These are phyloP conservation scores for Caenorhabditis wallacei DNA, from an alignment of 2,888 invertebrate species.

Conservation along the genomic window DNA sequence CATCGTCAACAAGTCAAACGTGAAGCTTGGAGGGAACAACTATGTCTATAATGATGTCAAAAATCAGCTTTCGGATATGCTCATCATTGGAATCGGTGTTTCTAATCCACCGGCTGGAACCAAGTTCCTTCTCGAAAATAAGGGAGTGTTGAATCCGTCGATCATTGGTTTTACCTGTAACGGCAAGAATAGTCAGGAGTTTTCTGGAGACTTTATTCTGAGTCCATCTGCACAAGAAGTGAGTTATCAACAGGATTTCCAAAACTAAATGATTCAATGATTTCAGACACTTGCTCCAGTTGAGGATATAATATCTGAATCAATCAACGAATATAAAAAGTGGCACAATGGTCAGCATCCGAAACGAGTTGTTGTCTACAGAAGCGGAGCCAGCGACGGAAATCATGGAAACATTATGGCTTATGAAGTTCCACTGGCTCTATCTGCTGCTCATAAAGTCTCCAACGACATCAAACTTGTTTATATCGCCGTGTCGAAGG, in stretches of 20 bases:
- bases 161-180: constrained; percentile 70
- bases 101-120: constrained; percentile 33
- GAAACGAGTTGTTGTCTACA: constrained; percentile 70
- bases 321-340: constrained; percentile 19
- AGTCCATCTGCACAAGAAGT: constrained; percentile 37
- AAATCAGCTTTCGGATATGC: not conserved
- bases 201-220: constrained; percentile 71
- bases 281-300: constrained; percentile 33
- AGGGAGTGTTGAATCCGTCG: constrained; percentile 19
- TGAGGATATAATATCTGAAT: constrained; percentile 28
- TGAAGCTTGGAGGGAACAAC: constrained; percentile 76
- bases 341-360: constrained; percentile 47
- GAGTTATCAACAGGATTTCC: not conserved
- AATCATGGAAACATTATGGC: constrained; percentile 65
- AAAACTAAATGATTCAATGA: not conserved
- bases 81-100: constrained; percentile 34
- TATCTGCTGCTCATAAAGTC: constrained; percentile 49
- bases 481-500: constrained; percentile 74
- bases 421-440: constrained; percentile 74
- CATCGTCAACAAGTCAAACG: constrained; percentile 74
- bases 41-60: constrained; percentile 33
- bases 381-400: constrained; percentile 74
- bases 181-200: constrained; percentile 62
- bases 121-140: constrained; percentile 11
- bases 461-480: constrained; percentile 59